Base-by-base conservation (phyloP, 2,888 invertebrate genomes). In the Apotomis capreana region DNA sequence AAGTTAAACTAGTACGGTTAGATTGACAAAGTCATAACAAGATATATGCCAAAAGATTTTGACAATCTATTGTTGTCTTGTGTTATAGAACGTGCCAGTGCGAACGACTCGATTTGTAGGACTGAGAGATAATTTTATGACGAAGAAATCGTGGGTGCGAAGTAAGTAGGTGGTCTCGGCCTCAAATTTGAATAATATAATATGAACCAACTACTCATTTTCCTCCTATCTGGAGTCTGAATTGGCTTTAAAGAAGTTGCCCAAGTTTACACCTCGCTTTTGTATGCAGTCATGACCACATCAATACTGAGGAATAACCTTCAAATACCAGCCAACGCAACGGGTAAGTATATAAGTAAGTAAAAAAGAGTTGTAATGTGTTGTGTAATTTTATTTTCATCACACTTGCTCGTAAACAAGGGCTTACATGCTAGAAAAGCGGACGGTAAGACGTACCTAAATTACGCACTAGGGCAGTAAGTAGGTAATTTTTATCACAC, bases 61-160 rank as follows among this genome's bases (percentile, higher is more conserved):
- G 60, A 52, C 51, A 52, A 59, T 52, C 26, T 54, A 67, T 6
- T 62, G 36, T 63, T n/a, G 37, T 40, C 26, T 26, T 26, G 26
- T 26, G 26, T 51, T 49, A 62, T 63, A 67, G 61, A 70, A 70
- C 84, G 81, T 84, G 87, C 87, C 87, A 88, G 88, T 87, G 79
- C 80, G 79, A 77, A 76, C 78, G 87, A 81, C 83, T 80, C 82
- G 80, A 80, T 83, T 82, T 80, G 76, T 78, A 75, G 75, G 78
- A 90, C 89, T 91, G 89, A 80, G 81, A 83, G 78, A 81, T 81
- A 76, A 75, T 84, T 84, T 87, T 87, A 89, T 87, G 84, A 87
- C 83, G 83, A 83, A 83, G 76, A 76, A 76, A 49, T 82, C 85
- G 91, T 91, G 89, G 91, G 91, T 82, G 85, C 70, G 74, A 74